Evolutionary conservation across 2,797 vertebrate species (phyloP).

Genomic region (Amblyraja radiata): DNA sequence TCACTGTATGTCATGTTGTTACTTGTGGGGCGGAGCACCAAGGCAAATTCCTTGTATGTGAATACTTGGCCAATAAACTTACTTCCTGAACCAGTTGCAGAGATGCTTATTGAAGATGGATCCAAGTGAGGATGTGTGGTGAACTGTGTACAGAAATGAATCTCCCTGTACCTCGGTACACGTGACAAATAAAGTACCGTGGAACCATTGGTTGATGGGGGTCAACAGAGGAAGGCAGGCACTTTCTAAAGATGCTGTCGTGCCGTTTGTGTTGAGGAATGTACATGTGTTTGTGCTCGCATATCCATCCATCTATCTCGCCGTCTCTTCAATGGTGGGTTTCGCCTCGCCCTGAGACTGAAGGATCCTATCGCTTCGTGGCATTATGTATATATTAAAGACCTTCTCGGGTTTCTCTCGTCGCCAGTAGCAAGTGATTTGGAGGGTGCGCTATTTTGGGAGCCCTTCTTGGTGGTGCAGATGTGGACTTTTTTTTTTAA

Average conservation of each 20-base stretch:
- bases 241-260: neutral
- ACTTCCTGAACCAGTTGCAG: too few relatives aligned
- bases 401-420: slow-evolving; percentile 61
- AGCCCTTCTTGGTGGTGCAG: slow-evolving; percentile 56
- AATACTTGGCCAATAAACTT: too few relatives aligned
- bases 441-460: slow-evolving; percentile 67
- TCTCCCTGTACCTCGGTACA: too few relatives aligned
- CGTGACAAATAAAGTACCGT: too few relatives aligned
- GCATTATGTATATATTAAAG: slow-evolving; percentile 25
- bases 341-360: neutral
- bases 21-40: too few relatives aligned
- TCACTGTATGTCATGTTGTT: too few relatives aligned
- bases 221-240: neutral
- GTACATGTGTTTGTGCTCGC: neutral
- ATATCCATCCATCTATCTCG: too few relatives aligned
- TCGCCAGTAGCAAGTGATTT: slow-evolving; percentile 50
- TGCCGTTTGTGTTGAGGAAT: neutral
- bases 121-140: too few relatives aligned
- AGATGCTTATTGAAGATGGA: too few relatives aligned
- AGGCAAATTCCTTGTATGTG: too few relatives aligned
- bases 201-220: too few relatives aligned
- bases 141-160: too few relatives aligned
- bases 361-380: neutral
- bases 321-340: neutral
- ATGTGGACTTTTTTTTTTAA: slow-evolving; percentile 52